A percentile compares a stretch with the other conserved stretches of the same genome.
Evolutionary conservation across 2,113 vertebrate species (phyloP).

Genomic region (Myocastor coypus): DNA sequence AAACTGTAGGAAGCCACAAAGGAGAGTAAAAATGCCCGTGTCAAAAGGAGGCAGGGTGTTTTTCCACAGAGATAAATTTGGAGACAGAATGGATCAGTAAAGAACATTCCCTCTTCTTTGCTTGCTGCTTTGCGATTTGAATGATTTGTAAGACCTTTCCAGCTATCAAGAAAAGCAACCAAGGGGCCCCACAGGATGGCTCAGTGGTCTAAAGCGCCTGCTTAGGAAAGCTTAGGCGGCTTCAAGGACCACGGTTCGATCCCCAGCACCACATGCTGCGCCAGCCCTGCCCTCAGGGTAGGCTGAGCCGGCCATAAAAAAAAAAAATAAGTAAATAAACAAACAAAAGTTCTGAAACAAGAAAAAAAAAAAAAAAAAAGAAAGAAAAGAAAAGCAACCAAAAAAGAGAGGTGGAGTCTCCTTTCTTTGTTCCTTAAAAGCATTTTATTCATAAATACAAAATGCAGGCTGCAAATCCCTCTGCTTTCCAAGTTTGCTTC

Average conservation of each 20-base stretch:
- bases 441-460: not conserved
- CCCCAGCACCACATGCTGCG: no score
- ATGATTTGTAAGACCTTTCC: not conserved
- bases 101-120: conserved; percentile 32
- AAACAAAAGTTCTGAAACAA: no score
- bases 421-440: not conserved
- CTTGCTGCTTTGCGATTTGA: not conserved
- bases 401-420: not conserved
- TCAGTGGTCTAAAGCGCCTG: no score
- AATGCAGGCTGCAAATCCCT: not conserved
- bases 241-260: no score
- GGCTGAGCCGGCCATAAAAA: no score
- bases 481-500: conserved; percentile 17
- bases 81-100: not conserved
- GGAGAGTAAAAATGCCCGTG: conserved; percentile 4
- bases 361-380: no score
- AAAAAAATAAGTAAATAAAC: no score
- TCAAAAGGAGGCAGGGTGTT: conserved; percentile 41
- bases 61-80: conserved; percentile 55
- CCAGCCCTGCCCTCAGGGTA: no score
- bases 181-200: no score
- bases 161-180: not conserved
- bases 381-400: conserved; percentile 25
- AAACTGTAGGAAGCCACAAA: not conserved
- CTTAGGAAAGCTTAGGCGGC: no score